Conservation (phyloP, 2,888 invertebrate genomes). For the Balanococcus diminutus region DNA sequence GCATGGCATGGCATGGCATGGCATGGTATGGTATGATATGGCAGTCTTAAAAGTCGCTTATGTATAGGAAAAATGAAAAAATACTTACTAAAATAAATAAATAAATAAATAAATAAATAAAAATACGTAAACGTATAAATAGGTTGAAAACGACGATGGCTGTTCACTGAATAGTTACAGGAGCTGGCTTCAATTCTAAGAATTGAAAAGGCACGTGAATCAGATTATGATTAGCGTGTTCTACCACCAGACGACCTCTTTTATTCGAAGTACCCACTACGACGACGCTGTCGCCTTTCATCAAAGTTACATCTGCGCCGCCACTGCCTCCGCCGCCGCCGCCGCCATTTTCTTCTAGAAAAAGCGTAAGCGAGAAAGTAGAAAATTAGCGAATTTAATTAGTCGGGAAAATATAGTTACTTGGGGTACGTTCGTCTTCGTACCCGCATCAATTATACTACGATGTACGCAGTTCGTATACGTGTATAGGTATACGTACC, state of each 20-base stretch:
- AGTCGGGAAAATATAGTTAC: too few relatives aligned
- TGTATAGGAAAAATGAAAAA: too few relatives aligned
- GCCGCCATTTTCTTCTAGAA: slow-evolving; percentile 63
- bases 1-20: too few relatives aligned
- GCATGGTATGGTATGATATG: too few relatives aligned
- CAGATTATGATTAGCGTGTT: slow-evolving; percentile 74
- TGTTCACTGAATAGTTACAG: slow-evolving; percentile 56
- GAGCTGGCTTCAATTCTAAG: slow-evolving; percentile 71
- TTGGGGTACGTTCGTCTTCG: too few relatives aligned
- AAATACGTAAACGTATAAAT: background rate
- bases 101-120: background rate
- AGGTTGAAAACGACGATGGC: background rate
- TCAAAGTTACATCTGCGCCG: slow-evolving; percentile 66
- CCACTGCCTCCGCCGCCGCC: too few relatives aligned
- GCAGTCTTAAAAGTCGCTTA: too few relatives aligned
- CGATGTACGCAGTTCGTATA: too few relatives aligned
- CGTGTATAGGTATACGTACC: slow-evolving; percentile 62
- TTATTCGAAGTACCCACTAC: slow-evolving; percentile 86
- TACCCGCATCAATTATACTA: too few relatives aligned
- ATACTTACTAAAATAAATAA: too few relatives aligned
- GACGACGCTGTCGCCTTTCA: slow-evolving; percentile 84
- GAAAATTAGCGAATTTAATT: background rate
- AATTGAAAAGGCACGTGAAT: slow-evolving; percentile 81
- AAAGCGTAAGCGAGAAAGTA: too few relatives aligned
- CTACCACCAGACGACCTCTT: slow-evolving; percentile 86